Evolutionary conservation across 1,140 invertebrate genomes (phyloP).

Genomic region (Sminthurides bifidus): DNA sequence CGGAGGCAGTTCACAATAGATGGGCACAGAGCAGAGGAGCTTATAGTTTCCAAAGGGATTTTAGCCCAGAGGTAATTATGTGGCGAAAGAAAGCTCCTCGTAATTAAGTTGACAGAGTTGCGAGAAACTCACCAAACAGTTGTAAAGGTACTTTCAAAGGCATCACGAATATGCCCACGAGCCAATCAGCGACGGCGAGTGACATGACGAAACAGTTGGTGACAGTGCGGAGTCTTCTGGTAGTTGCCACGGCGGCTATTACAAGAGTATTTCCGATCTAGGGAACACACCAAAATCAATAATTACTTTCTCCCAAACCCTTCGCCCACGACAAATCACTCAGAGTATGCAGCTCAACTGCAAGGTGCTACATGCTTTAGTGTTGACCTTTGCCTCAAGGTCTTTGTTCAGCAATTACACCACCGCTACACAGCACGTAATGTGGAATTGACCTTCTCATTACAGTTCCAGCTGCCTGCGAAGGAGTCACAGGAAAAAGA

Average conservation of each 20-base stretch:
- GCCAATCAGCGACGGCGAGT: conserved; percentile 64
- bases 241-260: conserved; percentile 80
- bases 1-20: too few relatives aligned
- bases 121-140: too few relatives aligned
- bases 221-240: conserved; percentile 73
- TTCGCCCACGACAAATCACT: neutral
- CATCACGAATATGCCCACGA: conserved; percentile 88
- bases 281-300: conserved; percentile 1
- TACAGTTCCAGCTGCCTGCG: too few relatives aligned
- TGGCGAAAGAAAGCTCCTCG: too few relatives aligned
- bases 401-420: too few relatives aligned
- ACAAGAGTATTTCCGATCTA: conserved; percentile 77
- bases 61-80: too few relatives aligned
- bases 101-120: too few relatives aligned
- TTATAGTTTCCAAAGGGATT: too few relatives aligned
- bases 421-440: too few relatives aligned
- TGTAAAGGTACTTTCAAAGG: conserved; percentile 87
- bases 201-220: conserved; percentile 87
- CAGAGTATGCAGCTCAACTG: neutral
- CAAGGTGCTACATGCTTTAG: neutral
- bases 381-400: neutral
- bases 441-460: too few relatives aligned
- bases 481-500: too few relatives aligned
- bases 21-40: too few relatives aligned
- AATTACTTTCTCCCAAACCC: neutral